phyloP scores from a whole-genome alignment of 2,888 invertebrate genomes.

The Rotaria sp. region DNA sequence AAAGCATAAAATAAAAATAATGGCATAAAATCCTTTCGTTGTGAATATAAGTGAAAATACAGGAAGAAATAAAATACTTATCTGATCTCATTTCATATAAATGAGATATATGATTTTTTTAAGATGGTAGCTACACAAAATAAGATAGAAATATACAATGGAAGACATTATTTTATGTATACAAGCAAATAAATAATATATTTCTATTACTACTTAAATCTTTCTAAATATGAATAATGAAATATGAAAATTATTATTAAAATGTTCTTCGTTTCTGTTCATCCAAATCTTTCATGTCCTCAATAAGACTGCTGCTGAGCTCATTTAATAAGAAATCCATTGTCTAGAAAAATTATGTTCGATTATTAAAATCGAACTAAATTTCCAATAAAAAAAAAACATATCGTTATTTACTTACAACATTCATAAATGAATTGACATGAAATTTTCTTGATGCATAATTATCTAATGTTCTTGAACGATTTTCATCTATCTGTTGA shows the following conservation, averaged over 20 bases:
- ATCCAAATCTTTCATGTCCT: conserved; percentile 38
- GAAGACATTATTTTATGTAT: too few relatives aligned
- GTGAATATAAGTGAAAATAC: background rate
- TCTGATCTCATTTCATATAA: background rate
- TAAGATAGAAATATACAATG: background rate
- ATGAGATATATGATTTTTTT: background rate
- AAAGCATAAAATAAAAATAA: background rate
- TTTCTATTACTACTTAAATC: too few relatives aligned
- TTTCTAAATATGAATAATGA: too few relatives aligned
- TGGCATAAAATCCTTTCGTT: background rate
- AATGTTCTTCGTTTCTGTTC: background rate
- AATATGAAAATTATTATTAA: background rate
- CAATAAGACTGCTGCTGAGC: conserved; percentile 31
- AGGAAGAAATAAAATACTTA: background rate
- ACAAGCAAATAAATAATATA: too few relatives aligned
- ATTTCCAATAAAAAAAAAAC: background rate
- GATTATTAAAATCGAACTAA: background rate
- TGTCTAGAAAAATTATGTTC: background rate
- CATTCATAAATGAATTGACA: conserved; percentile 37
- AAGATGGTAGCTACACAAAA: background rate
- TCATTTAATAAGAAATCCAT: conserved; percentile 33
- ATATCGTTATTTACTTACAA: conserved; percentile 22
- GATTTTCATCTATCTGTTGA: background rate
- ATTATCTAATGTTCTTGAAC: conserved; percentile 25
- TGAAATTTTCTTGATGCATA: conserved; percentile 35